Conservation (phyloP, 2,888 invertebrate species). For the Laspeyria flexula region DNA sequence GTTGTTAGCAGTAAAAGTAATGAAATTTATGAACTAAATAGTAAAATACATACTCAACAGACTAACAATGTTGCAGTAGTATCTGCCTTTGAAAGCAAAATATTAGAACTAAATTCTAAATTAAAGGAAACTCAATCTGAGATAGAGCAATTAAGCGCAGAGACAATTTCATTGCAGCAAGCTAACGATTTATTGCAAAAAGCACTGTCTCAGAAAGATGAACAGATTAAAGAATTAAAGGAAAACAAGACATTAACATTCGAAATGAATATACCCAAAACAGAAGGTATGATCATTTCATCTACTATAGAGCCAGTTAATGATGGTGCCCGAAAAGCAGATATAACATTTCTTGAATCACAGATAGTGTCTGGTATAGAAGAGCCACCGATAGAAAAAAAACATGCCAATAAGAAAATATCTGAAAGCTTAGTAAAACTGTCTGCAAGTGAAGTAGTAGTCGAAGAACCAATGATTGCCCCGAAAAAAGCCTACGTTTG, state of each 20-base stretch:
- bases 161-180: conserved; percentile 53
- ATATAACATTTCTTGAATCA: conserved; percentile 70
- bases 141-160: conserved; percentile 50
- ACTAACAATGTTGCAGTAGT: conserved; percentile 50
- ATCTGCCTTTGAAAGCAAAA: conserved; percentile 59
- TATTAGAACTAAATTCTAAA: conserved; percentile 67
- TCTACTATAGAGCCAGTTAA: conserved; percentile 76
- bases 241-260: conserved; percentile 73
- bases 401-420: conserved; percentile 49
- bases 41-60: conserved; percentile 60
- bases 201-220: conserved; percentile 62
- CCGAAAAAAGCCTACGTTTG: conserved; percentile 85
- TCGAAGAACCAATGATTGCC: conserved; percentile 73
- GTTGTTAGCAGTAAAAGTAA: conserved; percentile 79
- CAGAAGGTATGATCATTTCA: conserved; percentile 81
- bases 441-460: conserved; percentile 35
- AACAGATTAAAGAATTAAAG: conserved; percentile 67
- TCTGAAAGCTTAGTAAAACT: conserved; percentile 53
- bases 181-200: conserved; percentile 60
- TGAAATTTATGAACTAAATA: conserved; percentile 70
- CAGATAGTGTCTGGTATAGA: conserved; percentile 69
- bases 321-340: conserved; percentile 53
- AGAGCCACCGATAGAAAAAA: conserved; percentile 38
- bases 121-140: conserved; percentile 48
- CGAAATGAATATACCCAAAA: conserved; percentile 82